Evolutionary conservation across 1,140 invertebrate species (phyloP), one percentile per base, ranked within the genome.

Genomic region (Pseudoatta argentina): DNA sequence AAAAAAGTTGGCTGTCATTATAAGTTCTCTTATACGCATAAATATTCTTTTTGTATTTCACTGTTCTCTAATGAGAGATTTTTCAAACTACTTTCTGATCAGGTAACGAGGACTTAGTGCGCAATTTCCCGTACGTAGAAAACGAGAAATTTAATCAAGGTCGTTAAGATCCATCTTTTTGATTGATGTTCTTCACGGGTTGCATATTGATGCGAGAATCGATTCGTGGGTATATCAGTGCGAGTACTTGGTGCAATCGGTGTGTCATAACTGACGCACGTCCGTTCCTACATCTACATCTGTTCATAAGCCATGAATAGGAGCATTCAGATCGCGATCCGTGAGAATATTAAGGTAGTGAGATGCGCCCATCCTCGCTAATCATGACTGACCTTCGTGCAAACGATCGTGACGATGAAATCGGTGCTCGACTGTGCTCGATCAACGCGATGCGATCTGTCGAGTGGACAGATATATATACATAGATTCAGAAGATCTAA

Each of bases 321-420:
- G 24, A 63, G 69, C 24, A 61, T 34, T 55, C 18, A 30, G 59
- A 21, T 72, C 57, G 39, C 69, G 24, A 83, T 48, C 79, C 79
- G 79, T 83, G 79, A 83, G 79, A 83, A 83, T 75, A 83, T 69
- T 61, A 51, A 83, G 44, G 24, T 34, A 24, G 67, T 44, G 79
- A 27, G 79, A 83, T 44, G 79, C 72, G 69, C 69, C 27, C 69
- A 24, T 57, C 18, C 59, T n/a, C 34, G 24, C 27, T 55, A 61
- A 71, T 73, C 79, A 83, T 44, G 79, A 63, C 5, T 61, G 79
- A 83, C 79, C 79, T 83, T 83, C 79, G 69, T 53, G 39, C 69
- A n/a, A 73, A 75, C 14, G 24, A 30, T 73, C 69, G 69, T 73
- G 57, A 81, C 66, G 78, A n/a, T 39, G 69, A 24, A 83, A 83